These are phyloP conservation scores for Chiridota heheva DNA, from an alignment of 35 echinoderm and acorn worm genomes.

Conservation along the genomic window DNA sequence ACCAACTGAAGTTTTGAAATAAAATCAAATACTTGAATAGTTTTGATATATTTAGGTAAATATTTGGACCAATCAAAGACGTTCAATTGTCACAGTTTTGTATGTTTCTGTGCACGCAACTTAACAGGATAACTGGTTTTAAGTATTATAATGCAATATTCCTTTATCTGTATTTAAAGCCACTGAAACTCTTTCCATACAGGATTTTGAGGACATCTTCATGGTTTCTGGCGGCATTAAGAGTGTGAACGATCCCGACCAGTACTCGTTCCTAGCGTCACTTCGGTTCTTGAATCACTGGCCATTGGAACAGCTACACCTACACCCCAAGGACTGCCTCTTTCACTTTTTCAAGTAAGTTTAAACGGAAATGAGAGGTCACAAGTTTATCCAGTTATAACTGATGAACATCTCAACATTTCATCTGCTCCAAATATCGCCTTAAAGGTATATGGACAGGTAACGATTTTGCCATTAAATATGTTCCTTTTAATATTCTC, in stretches of 20 bases:
- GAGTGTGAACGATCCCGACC: slow-evolving; percentile 73
- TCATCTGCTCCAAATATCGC: too few species aligned
- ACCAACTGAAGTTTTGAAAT: background rate
- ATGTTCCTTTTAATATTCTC: too few species aligned
- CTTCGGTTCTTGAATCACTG: slow-evolving; percentile 63
- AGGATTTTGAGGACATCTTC: slow-evolving; percentile 91
- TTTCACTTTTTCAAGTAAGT: slow-evolving; percentile 93
- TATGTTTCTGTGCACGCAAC: background rate
- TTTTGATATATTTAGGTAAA: background rate
- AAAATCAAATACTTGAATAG: background rate
- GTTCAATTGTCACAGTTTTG: background rate
- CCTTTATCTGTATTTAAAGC: background rate
- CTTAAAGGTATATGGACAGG: too few species aligned
- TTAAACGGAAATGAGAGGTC: too few species aligned
- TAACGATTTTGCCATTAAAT: too few species aligned
- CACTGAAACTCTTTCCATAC: background rate
- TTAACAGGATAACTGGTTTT: background rate
- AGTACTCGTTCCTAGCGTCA: slow-evolving; percentile 59
- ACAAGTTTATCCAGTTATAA: background rate
- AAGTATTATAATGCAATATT: background rate
- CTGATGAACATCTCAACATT: background rate
- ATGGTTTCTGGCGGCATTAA: slow-evolving; percentile 84
- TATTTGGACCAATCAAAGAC: background rate
- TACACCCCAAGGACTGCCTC: slow-evolving; percentile 69
- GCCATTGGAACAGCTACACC: slow-evolving; percentile 57